Evolutionary conservation across 1,140 invertebrate genomes (phyloP).

Genomic region (Bacillus rossius): DNA sequence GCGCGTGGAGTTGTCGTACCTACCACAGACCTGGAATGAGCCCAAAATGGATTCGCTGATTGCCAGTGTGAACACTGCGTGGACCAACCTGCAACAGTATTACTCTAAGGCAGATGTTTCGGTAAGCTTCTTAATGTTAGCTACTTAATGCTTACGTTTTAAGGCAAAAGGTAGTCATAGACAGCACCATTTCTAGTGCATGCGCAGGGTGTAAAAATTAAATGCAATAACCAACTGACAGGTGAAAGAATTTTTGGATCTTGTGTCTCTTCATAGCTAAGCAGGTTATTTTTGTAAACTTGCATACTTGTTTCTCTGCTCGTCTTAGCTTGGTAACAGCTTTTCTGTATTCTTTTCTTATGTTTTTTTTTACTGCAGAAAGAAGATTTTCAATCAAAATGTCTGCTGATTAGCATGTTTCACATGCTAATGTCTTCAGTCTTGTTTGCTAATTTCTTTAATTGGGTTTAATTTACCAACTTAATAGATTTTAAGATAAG

Average conservation of each 20-base stretch:
- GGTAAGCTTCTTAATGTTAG: neutral
- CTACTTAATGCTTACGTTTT: too few relatives aligned
- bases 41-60: slow-evolving; percentile 32
- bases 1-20: slow-evolving; percentile 37
- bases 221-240: too few relatives aligned
- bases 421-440: too few relatives aligned
- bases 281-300: too few relatives aligned
- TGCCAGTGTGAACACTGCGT: slow-evolving; percentile 38
- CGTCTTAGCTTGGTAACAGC: too few relatives aligned
- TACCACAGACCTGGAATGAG: slow-evolving; percentile 25
- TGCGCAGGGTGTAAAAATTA: too few relatives aligned
- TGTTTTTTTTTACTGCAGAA: neutral
- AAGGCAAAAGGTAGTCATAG: too few relatives aligned
- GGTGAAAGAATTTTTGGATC: too few relatives aligned
- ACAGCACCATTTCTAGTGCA: too few relatives aligned
- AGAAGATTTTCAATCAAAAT: neutral
- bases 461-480: neutral
- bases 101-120: slow-evolving; percentile 4
- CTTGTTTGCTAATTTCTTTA: too few relatives aligned
- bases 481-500: neutral
- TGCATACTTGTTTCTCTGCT: too few relatives aligned
- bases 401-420: neutral
- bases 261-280: too few relatives aligned
- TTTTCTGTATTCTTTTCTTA: neutral
- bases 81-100: slow-evolving; percentile 37